Evolutionary conservation across 2,888 invertebrate genomes (phyloP).

Genomic region (Polydrusus pterygomalis): DNA sequence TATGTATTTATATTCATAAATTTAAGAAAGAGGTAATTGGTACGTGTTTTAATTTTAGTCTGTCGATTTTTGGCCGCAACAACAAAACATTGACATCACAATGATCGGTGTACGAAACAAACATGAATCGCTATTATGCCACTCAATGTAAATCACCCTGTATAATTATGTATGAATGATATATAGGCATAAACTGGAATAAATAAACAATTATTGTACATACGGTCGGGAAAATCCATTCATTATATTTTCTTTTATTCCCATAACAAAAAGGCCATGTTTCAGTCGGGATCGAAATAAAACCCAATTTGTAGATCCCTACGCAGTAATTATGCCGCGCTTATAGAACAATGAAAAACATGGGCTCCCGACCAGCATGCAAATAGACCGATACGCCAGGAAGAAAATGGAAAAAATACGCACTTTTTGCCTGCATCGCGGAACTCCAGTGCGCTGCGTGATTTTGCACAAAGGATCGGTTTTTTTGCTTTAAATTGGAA

Average conservation of each 20-base stretch:
- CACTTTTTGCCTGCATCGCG: constrained; percentile 33
- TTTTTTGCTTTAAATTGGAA: constrained; percentile 6
- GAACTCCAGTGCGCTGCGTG: constrained; percentile 17
- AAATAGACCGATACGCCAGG: constrained; percentile 22
- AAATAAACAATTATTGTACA: constrained; percentile 11
- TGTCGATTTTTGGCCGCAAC: too few relatives aligned
- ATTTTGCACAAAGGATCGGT: constrained; percentile 22
- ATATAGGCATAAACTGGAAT: not conserved
- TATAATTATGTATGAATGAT: too few relatives aligned
- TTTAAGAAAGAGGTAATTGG: too few relatives aligned
- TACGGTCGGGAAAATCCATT: constrained; percentile 22
- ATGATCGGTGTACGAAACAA: too few relatives aligned
- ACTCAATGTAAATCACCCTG: too few relatives aligned
- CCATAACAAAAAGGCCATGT: constrained; percentile 46
- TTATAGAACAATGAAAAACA: constrained; percentile 44
- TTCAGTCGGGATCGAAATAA: constrained; percentile 40
- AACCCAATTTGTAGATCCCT: constrained; percentile 52
- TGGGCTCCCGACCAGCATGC: constrained; percentile 27
- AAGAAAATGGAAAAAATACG: constrained; percentile 44
- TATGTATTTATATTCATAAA: too few relatives aligned
- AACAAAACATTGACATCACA: too few relatives aligned
- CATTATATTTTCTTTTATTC: constrained; percentile 48
- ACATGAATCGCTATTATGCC: too few relatives aligned
- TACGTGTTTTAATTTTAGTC: too few relatives aligned
- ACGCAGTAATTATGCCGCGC: constrained; percentile 49